phyloP scores from a whole-genome alignment of 2,888 invertebrate genomes.

The Aphodius sticticus region DNA sequence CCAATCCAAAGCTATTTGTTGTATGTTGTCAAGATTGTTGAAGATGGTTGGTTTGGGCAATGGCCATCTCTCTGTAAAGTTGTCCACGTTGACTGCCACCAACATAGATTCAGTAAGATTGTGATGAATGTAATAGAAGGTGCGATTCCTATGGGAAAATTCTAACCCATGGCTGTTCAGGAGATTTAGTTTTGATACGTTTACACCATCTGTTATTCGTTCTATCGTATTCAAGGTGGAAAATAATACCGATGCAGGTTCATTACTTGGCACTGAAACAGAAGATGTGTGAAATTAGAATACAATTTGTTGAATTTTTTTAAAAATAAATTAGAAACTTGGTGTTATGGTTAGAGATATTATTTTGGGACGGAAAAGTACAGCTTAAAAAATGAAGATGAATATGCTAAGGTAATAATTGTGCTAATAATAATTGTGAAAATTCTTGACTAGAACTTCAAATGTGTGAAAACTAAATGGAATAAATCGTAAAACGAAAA shows the following conservation, averaged over 20 bases:
- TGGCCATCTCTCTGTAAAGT: slow-evolving; percentile 67
- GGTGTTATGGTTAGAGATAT: no score
- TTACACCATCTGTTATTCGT: slow-evolving; percentile 66
- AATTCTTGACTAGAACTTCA: no score
- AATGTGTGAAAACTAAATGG: no score
- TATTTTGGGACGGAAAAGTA: no score
- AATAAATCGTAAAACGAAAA: no score
- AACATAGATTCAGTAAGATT: slow-evolving; percentile 64
- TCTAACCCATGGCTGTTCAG: slow-evolving; percentile 65
- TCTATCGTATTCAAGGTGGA: slow-evolving; percentile 73
- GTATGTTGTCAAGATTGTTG: slow-evolving; percentile 71
- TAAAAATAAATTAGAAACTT: not conserved
- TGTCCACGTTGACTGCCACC: slow-evolving; percentile 72
- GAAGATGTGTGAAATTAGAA: slow-evolving; percentile 14
- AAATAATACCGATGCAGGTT: slow-evolving; percentile 72
- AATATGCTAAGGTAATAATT: no score
- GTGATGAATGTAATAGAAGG: slow-evolving; percentile 77
- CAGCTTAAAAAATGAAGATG: no score
- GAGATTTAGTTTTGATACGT: slow-evolving; percentile 56
- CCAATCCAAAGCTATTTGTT: slow-evolving; percentile 85
- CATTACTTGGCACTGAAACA: slow-evolving; percentile 68
- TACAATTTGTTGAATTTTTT: not conserved
- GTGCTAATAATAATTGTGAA: no score
- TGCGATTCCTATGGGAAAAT: slow-evolving; percentile 72
- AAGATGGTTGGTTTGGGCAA: slow-evolving; percentile 69